Base-by-base conservation (phyloP, 2,888 invertebrate genomes). In the Catocala fraxini region DNA sequence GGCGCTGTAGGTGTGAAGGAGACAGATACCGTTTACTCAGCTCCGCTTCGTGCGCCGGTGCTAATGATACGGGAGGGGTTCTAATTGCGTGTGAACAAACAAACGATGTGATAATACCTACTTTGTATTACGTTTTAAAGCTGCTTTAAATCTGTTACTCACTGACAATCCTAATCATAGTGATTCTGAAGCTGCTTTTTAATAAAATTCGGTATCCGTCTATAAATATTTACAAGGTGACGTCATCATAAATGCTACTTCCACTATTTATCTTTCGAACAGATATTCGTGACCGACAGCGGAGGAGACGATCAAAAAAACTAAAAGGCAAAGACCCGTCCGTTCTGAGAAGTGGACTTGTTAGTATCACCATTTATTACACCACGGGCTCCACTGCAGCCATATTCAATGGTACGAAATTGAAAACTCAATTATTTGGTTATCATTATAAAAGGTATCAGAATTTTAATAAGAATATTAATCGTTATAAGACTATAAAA, bases 1-100 rank as follows among this genome's bases (percentile, higher is more conserved):
- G 25, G 61, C 56, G 51, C 52, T 12, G 58, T 80, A 77, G 12
- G 90, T 77, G 77, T 65, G 80, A 90, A 59, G 42, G 82, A 76
- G 85, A 86, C 75, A 61, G 77, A 33, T 71, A 68, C 68, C 70
- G 59, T 65, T 85, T 65, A 66, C 72, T 77, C 76, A 78, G 83
- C 79, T 73, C 77, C 75, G 80, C 72, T 73, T 77, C 76, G 73
- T 67, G 75, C 77, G 76, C 81, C 81, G 84, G 88, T 89, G 89
- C 89, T 93, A 93, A 93, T 93, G 91, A 92, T 89, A 85, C 90
- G 83, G 89, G 86, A 84, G 89, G 85, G 88, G 87, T 81, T 89
- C 90, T 92, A 92, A 93, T 93, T 93, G 91, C 89, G 89, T 89
- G 91, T 88, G 90, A 91, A 92, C 89, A 90, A 87, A 89, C 89